Evolutionary conservation across 2,113 vertebrate genomes (phyloP), one percentile per base, ranked within the genome.

Genomic region (Cheilinus undulatus): DNA sequence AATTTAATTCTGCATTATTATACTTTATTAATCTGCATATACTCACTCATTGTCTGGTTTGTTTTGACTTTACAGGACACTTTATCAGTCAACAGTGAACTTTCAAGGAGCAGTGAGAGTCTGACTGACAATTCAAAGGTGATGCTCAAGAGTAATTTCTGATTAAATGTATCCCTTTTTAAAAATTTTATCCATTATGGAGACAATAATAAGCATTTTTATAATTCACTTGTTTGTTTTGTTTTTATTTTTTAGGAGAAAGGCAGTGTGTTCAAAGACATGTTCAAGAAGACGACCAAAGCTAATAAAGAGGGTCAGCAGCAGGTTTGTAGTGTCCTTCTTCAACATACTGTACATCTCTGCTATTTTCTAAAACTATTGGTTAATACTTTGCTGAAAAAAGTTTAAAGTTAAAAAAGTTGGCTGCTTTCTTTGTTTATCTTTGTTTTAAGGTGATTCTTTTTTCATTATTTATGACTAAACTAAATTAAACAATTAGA

Each of bases 81-180:
- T 52, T 28, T 82, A 20, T 78, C 78, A 22, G 34, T 20, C 27
- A 64, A 5, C 51, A 32, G 52, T 12, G 87, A 89, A n/a, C 82
- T 84, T 3, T 90, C 89, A 1, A 80, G 76, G 48, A 91, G 85
- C 69, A 82, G 36, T 3, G 86, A 89, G 46, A 84, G 83, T 66
- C 83, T 88, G 57, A 70, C 58, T 4, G 81, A 80, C 48, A 81
- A 5, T 69, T 56, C 36, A 3, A 80, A 83, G 80, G 85, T 91
- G 49, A 74, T 0, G 30, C 50, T 63, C 51, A 28, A 17, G n/a
- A 22, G 19, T 24, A 9, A 27, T 14, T 34, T n/a, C n/a, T 20
- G 7, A 15, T 13, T 50, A 42, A 8, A 10, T 2, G 6, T 46
- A 10, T 24, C 2, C 53, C 56, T 53, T 8, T 27, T n/a, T 26